phyloP scores from a whole-genome alignment of 92 coral and sea anemone species.

The Heliopora coerulea region DNA sequence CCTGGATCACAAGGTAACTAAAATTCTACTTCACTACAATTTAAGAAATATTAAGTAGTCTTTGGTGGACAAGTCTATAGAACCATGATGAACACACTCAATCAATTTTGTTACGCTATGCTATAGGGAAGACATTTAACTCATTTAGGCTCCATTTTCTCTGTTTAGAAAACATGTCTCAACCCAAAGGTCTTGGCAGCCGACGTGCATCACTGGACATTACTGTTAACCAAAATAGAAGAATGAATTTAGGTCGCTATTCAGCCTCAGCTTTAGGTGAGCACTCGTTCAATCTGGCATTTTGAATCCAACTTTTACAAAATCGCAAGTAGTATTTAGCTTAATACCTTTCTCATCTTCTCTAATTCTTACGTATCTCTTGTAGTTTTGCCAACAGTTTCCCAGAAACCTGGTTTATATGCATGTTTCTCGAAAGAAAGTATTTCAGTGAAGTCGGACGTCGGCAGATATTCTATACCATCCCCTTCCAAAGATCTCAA shows the following conservation, averaged over 20 bases:
- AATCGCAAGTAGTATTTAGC: neutral
- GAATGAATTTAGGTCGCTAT: neutral
- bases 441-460: neutral
- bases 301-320: no score
- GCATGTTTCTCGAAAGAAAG: neutral
- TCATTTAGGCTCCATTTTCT: no score
- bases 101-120: neutral
- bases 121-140: neutral
- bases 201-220: slow-evolving; percentile 8
- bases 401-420: neutral
- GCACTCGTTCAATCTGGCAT: no score
- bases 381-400: slow-evolving; percentile 7
- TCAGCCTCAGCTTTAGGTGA: slow-evolving; percentile 16
- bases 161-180: neutral
- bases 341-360: neutral
- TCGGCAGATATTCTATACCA: neutral
- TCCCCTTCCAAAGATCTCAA: neutral
- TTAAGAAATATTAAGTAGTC: no score
- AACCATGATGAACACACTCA: no score
- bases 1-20: slow-evolving; percentile 40
- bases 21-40: no score
- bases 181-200: neutral
- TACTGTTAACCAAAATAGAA: neutral
- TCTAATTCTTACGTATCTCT: neutral
- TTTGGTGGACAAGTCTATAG: no score